Percentiles rank a stretch among this genome's conserved stretches.
phyloP scores from a whole-genome alignment of 23 tunicate genomes.

The Styela clava region DNA sequence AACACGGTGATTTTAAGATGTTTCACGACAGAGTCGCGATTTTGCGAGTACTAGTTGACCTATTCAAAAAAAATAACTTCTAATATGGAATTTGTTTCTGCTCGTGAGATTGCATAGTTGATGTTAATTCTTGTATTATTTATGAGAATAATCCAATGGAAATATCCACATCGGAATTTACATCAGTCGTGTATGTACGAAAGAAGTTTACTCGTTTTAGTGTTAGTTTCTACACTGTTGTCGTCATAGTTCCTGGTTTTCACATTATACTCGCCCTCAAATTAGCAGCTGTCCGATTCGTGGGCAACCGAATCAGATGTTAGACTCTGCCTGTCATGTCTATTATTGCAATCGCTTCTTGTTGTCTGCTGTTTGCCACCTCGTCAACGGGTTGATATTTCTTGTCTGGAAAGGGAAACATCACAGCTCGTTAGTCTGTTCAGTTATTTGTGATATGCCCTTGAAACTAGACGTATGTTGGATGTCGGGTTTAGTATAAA shows the following conservation, averaged over 20 bases:
- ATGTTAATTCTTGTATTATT: too few species aligned
- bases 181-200: too few species aligned
- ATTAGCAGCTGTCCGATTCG: neutral
- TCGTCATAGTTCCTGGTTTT: neutral
- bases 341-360: neutral
- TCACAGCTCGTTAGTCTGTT: neutral
- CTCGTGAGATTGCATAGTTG: too few species aligned
- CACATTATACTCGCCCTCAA: neutral
- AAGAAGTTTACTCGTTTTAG: neutral
- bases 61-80: too few species aligned
- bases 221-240: neutral
- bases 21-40: too few species aligned
- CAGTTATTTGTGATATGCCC: neutral
- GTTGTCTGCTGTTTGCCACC: neutral
- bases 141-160: too few species aligned
- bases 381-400: neutral
- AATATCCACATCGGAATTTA: too few species aligned
- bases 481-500: neutral
- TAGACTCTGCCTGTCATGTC: neutral
- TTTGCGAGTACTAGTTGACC: too few species aligned
- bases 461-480: neutral
- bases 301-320: neutral
- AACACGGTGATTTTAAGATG: too few species aligned
- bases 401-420: neutral
- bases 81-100: too few species aligned